Evolutionary conservation across 1,140 invertebrate genomes (phyloP).

Genomic region (Coptotermes formosanus): DNA sequence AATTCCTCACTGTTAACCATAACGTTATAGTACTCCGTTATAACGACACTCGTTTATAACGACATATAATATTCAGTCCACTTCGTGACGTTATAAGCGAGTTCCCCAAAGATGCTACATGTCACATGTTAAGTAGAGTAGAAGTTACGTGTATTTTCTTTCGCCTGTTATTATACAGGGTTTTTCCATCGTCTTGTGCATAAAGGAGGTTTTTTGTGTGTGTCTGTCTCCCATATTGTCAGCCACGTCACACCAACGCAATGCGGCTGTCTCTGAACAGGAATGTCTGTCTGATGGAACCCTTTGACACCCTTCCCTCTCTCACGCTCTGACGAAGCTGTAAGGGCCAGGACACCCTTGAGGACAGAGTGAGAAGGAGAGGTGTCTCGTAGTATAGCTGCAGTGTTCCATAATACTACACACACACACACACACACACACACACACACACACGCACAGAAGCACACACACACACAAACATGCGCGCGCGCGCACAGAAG

Average conservation of each 20-base stretch:
- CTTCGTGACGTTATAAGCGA: no score
- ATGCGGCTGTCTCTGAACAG: background rate
- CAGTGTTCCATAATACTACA: no score
- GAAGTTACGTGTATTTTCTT: background rate
- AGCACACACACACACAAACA: no score
- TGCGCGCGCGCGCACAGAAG: no score
- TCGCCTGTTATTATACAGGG: background rate
- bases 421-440: no score
- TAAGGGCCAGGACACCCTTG: background rate
- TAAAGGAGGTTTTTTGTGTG: background rate
- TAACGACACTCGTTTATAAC: no score
- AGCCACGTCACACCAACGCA: background rate
- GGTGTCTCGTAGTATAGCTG: no score
- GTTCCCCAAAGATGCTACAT: background rate
- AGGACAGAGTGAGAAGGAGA: background rate
- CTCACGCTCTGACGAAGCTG: background rate
- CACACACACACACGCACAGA: no score
- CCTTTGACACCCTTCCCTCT: background rate
- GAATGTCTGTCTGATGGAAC: background rate
- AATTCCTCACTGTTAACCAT: no score
- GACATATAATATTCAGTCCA: no score
- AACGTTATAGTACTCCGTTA: no score
- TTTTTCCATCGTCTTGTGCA: background rate
- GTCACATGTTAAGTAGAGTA: background rate
- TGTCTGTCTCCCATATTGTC: background rate